These are phyloP conservation scores for Corynorhinus townsendii DNA, from an alignment of 2,113 vertebrate genomes.

Conservation along the genomic window DNA sequence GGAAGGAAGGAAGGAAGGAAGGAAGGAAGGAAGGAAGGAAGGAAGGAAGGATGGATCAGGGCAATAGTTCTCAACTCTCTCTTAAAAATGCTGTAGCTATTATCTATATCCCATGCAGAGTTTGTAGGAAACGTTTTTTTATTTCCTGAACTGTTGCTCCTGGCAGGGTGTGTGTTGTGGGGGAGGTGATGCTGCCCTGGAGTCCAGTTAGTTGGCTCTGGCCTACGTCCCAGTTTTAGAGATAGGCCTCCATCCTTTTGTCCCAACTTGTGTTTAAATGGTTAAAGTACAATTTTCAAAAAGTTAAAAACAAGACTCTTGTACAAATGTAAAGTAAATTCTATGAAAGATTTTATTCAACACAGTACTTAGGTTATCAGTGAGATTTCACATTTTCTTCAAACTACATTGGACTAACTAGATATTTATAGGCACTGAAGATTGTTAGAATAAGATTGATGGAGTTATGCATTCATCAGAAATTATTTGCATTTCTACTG, in stretches of 20 bases:
- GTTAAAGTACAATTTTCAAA: not conserved
- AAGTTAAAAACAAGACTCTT: not conserved
- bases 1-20: too few species aligned
- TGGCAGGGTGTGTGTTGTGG: not conserved
- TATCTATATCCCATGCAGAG: not conserved
- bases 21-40: too few species aligned
- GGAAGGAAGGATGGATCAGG: accelerated
- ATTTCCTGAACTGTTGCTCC: not conserved
- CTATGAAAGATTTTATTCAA: not conserved
- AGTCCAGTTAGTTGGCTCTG: not conserved
- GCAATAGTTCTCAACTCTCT: not conserved
- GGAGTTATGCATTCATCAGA: not conserved
- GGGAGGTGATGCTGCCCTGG: accelerated
- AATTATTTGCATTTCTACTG: not conserved
- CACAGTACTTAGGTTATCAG: not conserved
- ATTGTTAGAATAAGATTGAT: not conserved
- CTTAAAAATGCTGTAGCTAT: not conserved
- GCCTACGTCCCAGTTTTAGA: not conserved
- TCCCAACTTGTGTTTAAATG: not conserved
- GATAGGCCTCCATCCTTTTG: not conserved
- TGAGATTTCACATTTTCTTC: not conserved
- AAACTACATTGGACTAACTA: not conserved
- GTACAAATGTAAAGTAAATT: not conserved
- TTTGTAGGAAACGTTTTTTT: not conserved
- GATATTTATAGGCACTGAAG: not conserved